phyloP scores from a whole-genome alignment of 2,797 vertebrate species.

The Phataginus tricuspis region DNA sequence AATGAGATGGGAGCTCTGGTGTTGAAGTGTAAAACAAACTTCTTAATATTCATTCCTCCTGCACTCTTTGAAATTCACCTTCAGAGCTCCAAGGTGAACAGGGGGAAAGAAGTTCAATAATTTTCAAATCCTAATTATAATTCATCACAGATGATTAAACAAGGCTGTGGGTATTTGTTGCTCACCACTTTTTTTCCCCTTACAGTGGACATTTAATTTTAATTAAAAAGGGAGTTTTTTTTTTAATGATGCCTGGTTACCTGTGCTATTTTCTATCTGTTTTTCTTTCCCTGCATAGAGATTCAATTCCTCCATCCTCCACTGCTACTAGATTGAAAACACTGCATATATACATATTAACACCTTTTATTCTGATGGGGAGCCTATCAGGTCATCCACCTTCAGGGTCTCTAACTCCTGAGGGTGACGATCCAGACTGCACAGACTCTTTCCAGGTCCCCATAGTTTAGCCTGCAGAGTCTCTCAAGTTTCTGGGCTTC shows the following conservation, averaged over 20 bases:
- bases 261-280: constrained; percentile 56
- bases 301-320: background rate
- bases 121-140: constrained; percentile 83
- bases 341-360: background rate
- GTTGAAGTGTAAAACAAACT: constrained; percentile 85
- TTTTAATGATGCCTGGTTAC: constrained; percentile 48
- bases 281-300: constrained; percentile 35
- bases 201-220: constrained; percentile 82
- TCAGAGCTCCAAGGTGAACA: constrained; percentile 75
- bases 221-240: constrained; percentile 71
- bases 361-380: background rate
- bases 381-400: background rate
- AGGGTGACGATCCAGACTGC: background rate
- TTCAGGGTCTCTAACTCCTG: background rate
- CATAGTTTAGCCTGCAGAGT: background rate
- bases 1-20: constrained; percentile 85
- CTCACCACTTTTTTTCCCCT: background rate
- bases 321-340: background rate
- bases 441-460: background rate
- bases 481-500: constrained; percentile 15
- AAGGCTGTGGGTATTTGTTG: constrained; percentile 75
- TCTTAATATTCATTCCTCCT: constrained; percentile 85
- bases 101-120: constrained; percentile 81
- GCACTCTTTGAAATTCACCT: constrained; percentile 83
- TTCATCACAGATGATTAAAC: constrained; percentile 84